A percentile compares a stretch with the other conserved stretches of the same genome.
phyloP scores from a whole-genome alignment of 2,888 invertebrate genomes.

The Atethmia centrago region DNA sequence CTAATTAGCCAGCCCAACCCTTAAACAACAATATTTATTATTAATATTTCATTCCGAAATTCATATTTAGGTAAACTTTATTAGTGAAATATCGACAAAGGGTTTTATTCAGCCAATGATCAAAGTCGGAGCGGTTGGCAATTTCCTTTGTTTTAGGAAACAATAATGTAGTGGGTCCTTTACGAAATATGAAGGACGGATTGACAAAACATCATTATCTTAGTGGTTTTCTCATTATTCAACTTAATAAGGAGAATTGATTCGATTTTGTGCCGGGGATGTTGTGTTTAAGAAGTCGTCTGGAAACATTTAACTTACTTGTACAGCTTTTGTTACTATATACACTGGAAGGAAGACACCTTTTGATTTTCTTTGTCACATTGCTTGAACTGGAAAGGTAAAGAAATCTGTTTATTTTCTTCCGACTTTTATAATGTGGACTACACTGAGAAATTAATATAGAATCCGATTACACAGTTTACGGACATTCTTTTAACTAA shows the following conservation, averaged over 20 bases:
- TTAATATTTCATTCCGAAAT: conserved; percentile 50
- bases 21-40: conserved; percentile 55
- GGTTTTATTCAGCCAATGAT: conserved; percentile 65
- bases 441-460: background rate
- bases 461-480: background rate
- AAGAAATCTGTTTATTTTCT: background rate
- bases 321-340: conserved; percentile 11
- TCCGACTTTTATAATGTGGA: background rate
- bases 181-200: conserved; percentile 63
- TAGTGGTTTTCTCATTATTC: conserved; percentile 56
- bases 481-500: background rate
- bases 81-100: conserved; percentile 66
- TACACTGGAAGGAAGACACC: background rate
- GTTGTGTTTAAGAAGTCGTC: conserved; percentile 26
- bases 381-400: too few relatives aligned
- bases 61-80: conserved; percentile 63
- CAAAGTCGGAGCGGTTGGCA: conserved; percentile 64
- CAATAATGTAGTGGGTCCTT: conserved; percentile 57
- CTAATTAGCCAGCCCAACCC: conserved; percentile 64
- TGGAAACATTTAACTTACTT: conserved; percentile 27
- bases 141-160: conserved; percentile 68
- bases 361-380: too few relatives aligned
- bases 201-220: conserved; percentile 67
- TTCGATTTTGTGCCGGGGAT: conserved; percentile 35
- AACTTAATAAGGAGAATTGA: conserved; percentile 51